Conservation (phyloP, 2,113 vertebrate genomes). For the Psilopogon haemacephalus region DNA sequence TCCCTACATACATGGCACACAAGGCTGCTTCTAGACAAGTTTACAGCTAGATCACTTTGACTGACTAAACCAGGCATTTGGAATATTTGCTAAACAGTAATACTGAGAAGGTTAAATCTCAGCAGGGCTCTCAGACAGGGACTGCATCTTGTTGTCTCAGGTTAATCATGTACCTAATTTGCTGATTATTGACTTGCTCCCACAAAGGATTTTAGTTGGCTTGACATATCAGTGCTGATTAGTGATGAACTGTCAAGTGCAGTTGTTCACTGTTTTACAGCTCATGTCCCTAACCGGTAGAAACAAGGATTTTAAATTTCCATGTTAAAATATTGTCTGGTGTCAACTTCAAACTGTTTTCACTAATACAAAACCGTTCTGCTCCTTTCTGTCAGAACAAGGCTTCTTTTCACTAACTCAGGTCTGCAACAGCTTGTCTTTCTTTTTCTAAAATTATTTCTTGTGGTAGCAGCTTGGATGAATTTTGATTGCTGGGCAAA, state of each 20-base stretch:
- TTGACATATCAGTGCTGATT: slow-evolving; percentile 73
- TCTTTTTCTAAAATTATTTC: neutral
- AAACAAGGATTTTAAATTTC: slow-evolving; percentile 65
- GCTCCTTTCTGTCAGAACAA: slow-evolving; percentile 30
- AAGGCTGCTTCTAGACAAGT: slow-evolving; percentile 11
- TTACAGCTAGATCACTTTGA: slow-evolving; percentile 62
- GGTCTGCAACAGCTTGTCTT: neutral
- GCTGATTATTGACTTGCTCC: slow-evolving; percentile 80
- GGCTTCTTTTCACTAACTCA: slow-evolving; percentile 3
- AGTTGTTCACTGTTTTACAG: slow-evolving; percentile 61
- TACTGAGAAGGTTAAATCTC: slow-evolving; percentile 74
- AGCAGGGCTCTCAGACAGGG: slow-evolving; percentile 70
- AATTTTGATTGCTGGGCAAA: slow-evolving; percentile 4
- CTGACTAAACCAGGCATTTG: slow-evolving; percentile 73
- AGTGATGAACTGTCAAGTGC: slow-evolving; percentile 73
- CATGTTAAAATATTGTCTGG: slow-evolving; percentile 25
- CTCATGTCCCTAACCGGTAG: slow-evolving; percentile 60
- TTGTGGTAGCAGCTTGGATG: neutral
- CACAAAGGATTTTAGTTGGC: slow-evolving; percentile 74
- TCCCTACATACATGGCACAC: neutral
- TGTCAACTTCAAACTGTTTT: slow-evolving; percentile 48
- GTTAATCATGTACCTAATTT: slow-evolving; percentile 83
- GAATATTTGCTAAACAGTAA: slow-evolving; percentile 77
- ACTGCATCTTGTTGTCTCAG: slow-evolving; percentile 74
- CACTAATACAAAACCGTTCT: neutral